These are phyloP conservation scores for Dioctria linearis DNA, from an alignment of 2,888 invertebrate genomes.

Conservation along the genomic window DNA sequence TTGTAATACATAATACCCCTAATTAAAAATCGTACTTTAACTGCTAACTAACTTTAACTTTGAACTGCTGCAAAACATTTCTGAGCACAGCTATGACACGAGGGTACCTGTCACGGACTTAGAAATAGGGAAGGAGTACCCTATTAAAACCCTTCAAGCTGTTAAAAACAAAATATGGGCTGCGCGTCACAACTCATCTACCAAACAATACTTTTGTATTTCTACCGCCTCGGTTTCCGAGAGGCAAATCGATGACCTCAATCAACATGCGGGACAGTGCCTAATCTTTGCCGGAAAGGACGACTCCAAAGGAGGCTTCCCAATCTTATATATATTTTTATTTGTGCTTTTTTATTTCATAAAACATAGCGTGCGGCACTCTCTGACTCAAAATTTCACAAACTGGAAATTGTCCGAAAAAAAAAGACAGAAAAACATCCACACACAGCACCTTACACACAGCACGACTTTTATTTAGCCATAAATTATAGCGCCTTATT, in stretches of 20 bases:
- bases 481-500: too few species aligned
- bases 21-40: neutral
- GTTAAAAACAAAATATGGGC: neutral
- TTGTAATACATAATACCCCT: neutral
- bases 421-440: too few species aligned
- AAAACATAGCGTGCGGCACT: too few species aligned
- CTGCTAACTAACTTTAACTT: too few species aligned
- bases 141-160: neutral
- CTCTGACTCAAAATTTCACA: too few species aligned
- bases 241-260: neutral
- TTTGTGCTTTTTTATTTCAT: too few species aligned
- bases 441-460: too few species aligned
- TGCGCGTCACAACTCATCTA: neutral
- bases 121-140: neutral
- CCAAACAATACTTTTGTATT: neutral
- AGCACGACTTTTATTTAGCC: too few species aligned
- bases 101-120: neutral
- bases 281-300: neutral
- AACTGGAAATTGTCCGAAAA: too few species aligned
- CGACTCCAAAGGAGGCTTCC: neutral
- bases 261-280: neutral
- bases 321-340: too few species aligned
- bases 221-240: neutral
- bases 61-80: conserved; percentile 1
- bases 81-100: neutral